These are phyloP conservation scores for Zosterops lateralis DNA, from an alignment of 2,113 vertebrate species.

Conservation along the genomic window DNA sequence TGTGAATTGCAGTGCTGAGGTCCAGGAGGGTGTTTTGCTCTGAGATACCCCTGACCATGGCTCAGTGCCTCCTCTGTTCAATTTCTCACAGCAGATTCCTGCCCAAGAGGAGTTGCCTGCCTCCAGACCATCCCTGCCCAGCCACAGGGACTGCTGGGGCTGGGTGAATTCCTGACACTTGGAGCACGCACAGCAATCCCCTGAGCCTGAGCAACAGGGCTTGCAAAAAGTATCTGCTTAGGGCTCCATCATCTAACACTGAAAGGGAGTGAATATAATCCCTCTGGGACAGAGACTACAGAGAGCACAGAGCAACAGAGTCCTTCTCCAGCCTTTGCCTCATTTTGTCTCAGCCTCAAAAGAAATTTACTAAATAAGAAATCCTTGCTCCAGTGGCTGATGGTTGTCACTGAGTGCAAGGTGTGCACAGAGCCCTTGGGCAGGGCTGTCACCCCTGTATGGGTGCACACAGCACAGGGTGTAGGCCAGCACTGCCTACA, in stretches of 20 bases:
- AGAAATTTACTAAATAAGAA: not conserved
- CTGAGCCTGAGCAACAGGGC: not conserved
- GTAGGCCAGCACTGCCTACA: not conserved
- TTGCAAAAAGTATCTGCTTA: not conserved
- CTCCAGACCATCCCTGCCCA: not conserved
- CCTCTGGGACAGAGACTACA: not conserved
- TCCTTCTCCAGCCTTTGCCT: fast-evolving
- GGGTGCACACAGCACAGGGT: not conserved
- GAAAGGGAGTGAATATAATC: not conserved
- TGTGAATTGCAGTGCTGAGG: not conserved
- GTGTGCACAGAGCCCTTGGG: not conserved
- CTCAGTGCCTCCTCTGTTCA: not conserved
- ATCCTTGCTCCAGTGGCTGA: not conserved
- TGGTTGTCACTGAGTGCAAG: not conserved
- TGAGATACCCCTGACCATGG: not conserved
- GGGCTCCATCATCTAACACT: not conserved
- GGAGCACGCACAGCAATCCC: not conserved
- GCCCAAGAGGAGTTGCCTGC: not conserved
- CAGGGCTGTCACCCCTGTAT: not conserved
- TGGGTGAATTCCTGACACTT: not conserved
- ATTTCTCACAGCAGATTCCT: not conserved
- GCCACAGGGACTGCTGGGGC: not conserved
- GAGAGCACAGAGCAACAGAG: not conserved
- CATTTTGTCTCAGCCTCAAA: not conserved
- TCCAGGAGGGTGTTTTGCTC: not conserved